phyloP scores from a whole-genome alignment of 2,113 vertebrate genomes.

The Asarcornis scutulata region DNA sequence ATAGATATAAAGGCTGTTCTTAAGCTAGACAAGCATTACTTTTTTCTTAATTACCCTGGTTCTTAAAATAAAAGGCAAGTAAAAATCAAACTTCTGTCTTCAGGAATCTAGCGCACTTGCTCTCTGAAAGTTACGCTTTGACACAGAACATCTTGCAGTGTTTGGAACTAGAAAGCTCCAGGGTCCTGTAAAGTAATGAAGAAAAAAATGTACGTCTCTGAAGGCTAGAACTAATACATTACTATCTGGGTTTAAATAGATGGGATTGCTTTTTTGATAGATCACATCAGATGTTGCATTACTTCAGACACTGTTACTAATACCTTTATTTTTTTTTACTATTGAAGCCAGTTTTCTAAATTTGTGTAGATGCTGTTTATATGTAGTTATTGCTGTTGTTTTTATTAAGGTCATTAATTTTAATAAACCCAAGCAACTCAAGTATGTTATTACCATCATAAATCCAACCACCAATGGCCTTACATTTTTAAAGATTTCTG shows the following conservation, averaged over 20 bases:
- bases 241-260: neutral
- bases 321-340: neutral
- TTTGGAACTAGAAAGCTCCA: neutral
- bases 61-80: neutral
- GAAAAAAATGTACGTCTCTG: neutral
- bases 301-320: neutral
- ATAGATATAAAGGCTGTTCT: neutral
- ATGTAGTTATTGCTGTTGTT: neutral
- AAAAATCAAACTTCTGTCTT: neutral
- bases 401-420: conserved; percentile 18
- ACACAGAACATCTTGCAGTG: accelerated
- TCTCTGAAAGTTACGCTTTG: neutral
- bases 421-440: neutral
- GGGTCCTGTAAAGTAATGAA: accelerated
- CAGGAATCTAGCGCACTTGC: neutral
- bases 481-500: neutral
- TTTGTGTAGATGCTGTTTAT: neutral
- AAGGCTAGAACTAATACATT: neutral
- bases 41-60: neutral
- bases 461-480: neutral
- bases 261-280: neutral
- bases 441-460: neutral
- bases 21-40: neutral
- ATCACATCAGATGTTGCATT: neutral
- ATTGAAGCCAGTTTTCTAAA: neutral